Percentiles rank a stretch among this genome's conserved stretches.
phyloP scores from a whole-genome alignment of 2,113 vertebrate genomes.

The Bufo bufo region DNA sequence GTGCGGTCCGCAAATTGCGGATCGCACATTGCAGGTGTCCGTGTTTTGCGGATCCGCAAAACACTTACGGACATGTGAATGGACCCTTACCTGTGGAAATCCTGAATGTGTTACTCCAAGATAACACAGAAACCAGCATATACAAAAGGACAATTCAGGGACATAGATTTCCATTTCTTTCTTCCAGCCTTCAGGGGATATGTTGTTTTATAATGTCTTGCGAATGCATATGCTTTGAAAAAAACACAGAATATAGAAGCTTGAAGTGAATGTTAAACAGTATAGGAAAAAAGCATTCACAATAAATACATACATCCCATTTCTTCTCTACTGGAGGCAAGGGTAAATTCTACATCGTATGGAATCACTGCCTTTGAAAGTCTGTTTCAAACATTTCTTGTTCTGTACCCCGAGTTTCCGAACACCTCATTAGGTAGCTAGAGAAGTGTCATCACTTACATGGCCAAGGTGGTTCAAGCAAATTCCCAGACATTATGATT shows the following conservation, averaged over 20 bases:
- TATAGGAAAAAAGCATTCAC: not conserved
- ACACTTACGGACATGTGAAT: no score
- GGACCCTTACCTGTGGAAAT: not conserved
- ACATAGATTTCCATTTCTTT: not conserved
- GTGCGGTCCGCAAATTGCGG: no score
- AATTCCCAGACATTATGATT: not conserved
- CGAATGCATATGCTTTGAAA: not conserved
- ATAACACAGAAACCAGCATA: not conserved
- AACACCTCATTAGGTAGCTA: not conserved
- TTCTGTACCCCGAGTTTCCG: not conserved
- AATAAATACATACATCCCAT: conserved; percentile 1
- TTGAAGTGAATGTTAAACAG: not conserved
- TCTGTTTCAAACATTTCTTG: conserved; percentile 19
- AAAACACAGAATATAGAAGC: not conserved
- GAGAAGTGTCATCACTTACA: not conserved
- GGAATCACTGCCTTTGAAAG: not conserved
- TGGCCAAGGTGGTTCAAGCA: not conserved
- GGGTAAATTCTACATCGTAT: not conserved
- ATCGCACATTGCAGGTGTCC: no score
- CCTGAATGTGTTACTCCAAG: not conserved
- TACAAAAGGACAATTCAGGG: not conserved
- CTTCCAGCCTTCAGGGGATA: not conserved
- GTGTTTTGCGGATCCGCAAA: no score
- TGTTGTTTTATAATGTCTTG: not conserved
- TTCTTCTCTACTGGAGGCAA: not conserved